Evolutionary conservation across 2,888 invertebrate genomes (phyloP), one percentile per base, ranked within the genome.

Genomic region (Cosmorhoe ocellata): DNA sequence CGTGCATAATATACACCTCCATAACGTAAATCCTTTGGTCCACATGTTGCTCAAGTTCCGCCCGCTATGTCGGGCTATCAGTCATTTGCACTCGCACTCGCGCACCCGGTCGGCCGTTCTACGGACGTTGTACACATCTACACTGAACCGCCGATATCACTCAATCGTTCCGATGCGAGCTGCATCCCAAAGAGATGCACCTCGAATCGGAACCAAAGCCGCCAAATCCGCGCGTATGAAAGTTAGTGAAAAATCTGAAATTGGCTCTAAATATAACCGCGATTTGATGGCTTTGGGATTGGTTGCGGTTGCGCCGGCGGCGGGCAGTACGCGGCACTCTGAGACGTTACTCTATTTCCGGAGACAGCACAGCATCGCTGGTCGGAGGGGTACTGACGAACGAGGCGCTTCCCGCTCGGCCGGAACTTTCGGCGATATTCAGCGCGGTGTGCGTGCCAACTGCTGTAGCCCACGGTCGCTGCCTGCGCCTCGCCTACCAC

Each of bases 311-410:
- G 71, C 47, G 45, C 51, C 31, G 44, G 36, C 40, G 48, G 49
- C 61, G 67, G 67, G 66, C 68, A 70, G 76, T 71, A 63, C 77
- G 76, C 81, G 79, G 73, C 71, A 79, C 78, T 76, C 66, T 69
- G 63, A 71, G 69, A 63, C 69, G 69, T 69, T 85, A 91, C 91
- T 90, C 87, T 91, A 91, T 91, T 88, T 88, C 86, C 88, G 89
- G 91, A 91, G 91, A 91, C 90, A 90, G 90, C 87, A 85, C 86
- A 84, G 90, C 90, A 90, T 90, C 88, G 91, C 91, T 89, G 91
- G 90, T 90, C 90, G 90, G 86, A 90, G 84, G 83, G 87, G 85
- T 85, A 91, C 91, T 91, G 90, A 81, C 84, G 80, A 67, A 72
- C 71, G 62, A 66, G 67, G 64, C 69, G 68, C 73, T 74, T 78